Evolutionary conservation across 1,140 invertebrate genomes (phyloP).

Genomic region (Drosophila sp.): DNA sequence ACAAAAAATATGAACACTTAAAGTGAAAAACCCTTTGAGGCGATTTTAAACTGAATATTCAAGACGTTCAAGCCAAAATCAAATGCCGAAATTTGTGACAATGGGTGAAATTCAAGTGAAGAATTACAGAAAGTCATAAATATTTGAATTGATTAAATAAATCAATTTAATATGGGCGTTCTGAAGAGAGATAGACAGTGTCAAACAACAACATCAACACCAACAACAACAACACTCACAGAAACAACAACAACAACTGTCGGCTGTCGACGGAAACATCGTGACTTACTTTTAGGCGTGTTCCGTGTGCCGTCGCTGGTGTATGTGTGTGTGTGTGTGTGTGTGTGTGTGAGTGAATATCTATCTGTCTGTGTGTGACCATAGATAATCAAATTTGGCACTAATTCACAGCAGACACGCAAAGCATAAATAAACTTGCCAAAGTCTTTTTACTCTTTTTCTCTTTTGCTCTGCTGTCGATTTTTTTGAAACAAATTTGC

Average conservation of each 20-base stretch:
- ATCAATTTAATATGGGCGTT: conserved; percentile 68
- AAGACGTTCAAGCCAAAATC: conserved; percentile 46
- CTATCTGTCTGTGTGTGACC: conserved; percentile 56
- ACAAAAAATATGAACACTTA: background rate
- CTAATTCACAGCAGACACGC: conserved; percentile 82
- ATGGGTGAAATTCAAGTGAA: background rate
- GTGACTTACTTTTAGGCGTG: conserved; percentile 74
- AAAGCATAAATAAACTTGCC: conserved; percentile 82
- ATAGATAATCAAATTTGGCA: conserved; percentile 84
- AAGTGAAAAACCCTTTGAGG: background rate
- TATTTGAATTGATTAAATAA: conserved; percentile 63
- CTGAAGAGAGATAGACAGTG: conserved; percentile 32
- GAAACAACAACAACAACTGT: conserved; percentile 27
- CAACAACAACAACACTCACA: conserved; percentile 12
- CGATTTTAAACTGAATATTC: conserved; percentile 43
- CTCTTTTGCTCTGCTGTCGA: conserved; percentile 16
- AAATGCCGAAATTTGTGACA: conserved; percentile 13
- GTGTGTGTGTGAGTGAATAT: conserved; percentile 16
- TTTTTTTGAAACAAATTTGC: conserved; percentile 50
- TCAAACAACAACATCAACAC: conserved; percentile 26
- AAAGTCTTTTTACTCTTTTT: conserved; percentile 63
- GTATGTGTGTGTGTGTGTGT: conserved; percentile 7
- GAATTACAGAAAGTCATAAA: conserved; percentile 52
- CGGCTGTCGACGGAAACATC: conserved; percentile 35
- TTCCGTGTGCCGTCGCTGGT: background rate